Evolutionary conservation across 2,797 vertebrate genomes (phyloP).

Genomic region (Allobates femoralis): DNA sequence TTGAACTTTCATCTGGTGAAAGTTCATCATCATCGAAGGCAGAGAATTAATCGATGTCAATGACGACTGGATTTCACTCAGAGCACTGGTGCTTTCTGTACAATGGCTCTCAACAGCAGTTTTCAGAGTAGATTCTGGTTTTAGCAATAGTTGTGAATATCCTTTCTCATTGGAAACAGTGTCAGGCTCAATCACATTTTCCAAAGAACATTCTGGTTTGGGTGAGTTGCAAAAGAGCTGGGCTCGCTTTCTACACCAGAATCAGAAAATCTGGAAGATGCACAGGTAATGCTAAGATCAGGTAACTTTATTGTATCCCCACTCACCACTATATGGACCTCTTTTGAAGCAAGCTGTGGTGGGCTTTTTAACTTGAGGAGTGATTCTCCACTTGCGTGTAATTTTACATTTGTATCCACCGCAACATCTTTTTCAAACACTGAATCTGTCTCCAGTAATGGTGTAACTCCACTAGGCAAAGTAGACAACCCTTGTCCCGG

Average conservation of each 20-base stretch:
- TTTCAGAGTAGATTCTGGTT: conserved; percentile 76
- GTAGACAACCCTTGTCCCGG: conserved; percentile 64
- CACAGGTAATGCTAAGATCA: conserved; percentile 74
- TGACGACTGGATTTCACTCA: conserved; percentile 96
- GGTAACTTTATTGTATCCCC: conserved; percentile 81
- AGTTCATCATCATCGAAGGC: conserved; percentile 92
- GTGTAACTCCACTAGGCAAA: conserved; percentile 68
- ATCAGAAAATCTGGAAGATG: conserved; percentile 95
- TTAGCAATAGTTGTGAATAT: conserved; percentile 77
- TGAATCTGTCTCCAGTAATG: conserved; percentile 69
- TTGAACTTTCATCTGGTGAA: conserved; percentile 84
- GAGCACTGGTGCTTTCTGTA: conserved; percentile 87
- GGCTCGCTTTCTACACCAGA: conserved; percentile 97
- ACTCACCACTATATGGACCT: conserved; percentile 71
- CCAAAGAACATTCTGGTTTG: conserved; percentile 75
- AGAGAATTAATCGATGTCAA: conserved; percentile 97
- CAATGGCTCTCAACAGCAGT: conserved; percentile 78
- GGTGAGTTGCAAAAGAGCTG: conserved; percentile 89
- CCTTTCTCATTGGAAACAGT: conserved; percentile 75
- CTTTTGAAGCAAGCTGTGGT: conserved; percentile 71
- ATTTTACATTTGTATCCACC: conserved; percentile 67
- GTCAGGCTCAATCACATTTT: conserved; percentile 73
- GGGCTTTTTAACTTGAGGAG: conserved; percentile 71
- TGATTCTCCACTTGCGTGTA: conserved; percentile 67
- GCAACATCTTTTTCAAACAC: conserved; percentile 76